These are phyloP conservation scores for Melanocharis versteri DNA, from an alignment of 2,113 vertebrate genomes.

Conservation along the genomic window DNA sequence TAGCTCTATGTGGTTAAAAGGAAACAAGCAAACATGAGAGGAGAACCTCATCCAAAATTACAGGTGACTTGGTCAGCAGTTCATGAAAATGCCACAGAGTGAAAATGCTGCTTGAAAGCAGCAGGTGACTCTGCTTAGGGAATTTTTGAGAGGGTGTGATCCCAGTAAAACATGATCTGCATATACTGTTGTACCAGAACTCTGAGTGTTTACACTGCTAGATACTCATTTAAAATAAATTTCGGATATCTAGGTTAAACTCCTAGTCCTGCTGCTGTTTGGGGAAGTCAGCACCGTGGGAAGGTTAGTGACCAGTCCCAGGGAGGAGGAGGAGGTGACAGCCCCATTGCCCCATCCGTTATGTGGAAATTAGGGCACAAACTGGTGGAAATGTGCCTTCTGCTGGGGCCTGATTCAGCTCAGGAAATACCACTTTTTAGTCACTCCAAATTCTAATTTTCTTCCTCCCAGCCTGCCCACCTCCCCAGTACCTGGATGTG, in stretches of 20 bases:
- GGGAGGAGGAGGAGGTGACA: not conserved
- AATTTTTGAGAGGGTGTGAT: not conserved
- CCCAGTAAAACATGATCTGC: not conserved
- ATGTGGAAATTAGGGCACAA: not conserved
- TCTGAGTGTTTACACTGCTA: not conserved
- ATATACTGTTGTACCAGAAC: not conserved
- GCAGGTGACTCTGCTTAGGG: not conserved
- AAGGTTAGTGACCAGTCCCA: not conserved
- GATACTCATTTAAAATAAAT: not conserved
- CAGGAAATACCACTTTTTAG: not conserved
- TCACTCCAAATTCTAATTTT: not conserved
- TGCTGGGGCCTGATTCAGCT: not conserved
- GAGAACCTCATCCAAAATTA: not conserved
- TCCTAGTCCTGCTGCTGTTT: not conserved
- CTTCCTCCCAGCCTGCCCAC: not conserved
- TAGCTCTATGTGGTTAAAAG: not conserved
- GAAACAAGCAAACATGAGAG: not conserved
- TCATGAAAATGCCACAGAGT: not conserved
- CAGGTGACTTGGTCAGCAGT: not conserved
- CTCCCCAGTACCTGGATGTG: accelerated
- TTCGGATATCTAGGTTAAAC: accelerated
- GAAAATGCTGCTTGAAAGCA: not conserved
- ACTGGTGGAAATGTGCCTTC: not conserved
- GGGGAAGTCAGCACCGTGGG: not conserved
- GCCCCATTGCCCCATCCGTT: not conserved